Percentiles rank a stretch among this genome's conserved stretches.
Conservation (phyloP, 2,888 invertebrate species). For the Xestia ashworthii region DNA sequence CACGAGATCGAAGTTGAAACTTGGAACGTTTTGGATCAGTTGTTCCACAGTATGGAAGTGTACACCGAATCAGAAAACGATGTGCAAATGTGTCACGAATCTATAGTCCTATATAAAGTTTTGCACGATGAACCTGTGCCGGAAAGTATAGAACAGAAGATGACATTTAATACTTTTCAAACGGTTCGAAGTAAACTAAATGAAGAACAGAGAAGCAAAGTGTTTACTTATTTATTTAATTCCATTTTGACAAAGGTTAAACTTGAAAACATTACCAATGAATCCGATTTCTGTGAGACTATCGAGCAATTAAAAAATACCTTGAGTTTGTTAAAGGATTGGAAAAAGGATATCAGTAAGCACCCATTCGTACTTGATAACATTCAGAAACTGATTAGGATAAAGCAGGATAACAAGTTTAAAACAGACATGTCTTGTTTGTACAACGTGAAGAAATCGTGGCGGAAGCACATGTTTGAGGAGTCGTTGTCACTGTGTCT, state of each 20-base stretch:
- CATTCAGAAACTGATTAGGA: slow-evolving; percentile 72
- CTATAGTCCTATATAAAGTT: slow-evolving; percentile 77
- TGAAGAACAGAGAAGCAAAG: slow-evolving; percentile 71
- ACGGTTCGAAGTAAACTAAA: slow-evolving; percentile 69
- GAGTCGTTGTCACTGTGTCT: slow-evolving; percentile 76
- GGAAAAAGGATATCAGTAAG: slow-evolving; percentile 76
- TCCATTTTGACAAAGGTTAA: slow-evolving; percentile 65
- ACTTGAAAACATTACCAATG: slow-evolving; percentile 57
- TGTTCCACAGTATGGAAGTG: slow-evolving; percentile 83
- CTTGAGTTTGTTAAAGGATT: slow-evolving; percentile 73
- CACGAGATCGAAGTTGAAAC: slow-evolving; percentile 72
- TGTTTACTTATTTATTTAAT: slow-evolving; percentile 78
- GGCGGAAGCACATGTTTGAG: slow-evolving; percentile 79
- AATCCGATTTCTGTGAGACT: slow-evolving; percentile 68
- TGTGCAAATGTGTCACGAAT: slow-evolving; percentile 74
- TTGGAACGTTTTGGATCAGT: slow-evolving; percentile 79
- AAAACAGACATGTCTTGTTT: slow-evolving; percentile 67
- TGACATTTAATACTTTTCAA: slow-evolving; percentile 74
- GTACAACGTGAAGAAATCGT: slow-evolving; percentile 77
- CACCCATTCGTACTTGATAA: slow-evolving; percentile 70
- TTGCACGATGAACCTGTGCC: slow-evolving; percentile 75
- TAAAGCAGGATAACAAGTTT: slow-evolving; percentile 72
- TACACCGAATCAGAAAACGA: slow-evolving; percentile 75
- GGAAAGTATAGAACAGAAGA: slow-evolving; percentile 78
- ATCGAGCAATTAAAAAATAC: slow-evolving; percentile 64